Evolutionary conservation across 2,113 vertebrate species (phyloP), one percentile per base, ranked within the genome.

Genomic region (Bos javanicus): DNA sequence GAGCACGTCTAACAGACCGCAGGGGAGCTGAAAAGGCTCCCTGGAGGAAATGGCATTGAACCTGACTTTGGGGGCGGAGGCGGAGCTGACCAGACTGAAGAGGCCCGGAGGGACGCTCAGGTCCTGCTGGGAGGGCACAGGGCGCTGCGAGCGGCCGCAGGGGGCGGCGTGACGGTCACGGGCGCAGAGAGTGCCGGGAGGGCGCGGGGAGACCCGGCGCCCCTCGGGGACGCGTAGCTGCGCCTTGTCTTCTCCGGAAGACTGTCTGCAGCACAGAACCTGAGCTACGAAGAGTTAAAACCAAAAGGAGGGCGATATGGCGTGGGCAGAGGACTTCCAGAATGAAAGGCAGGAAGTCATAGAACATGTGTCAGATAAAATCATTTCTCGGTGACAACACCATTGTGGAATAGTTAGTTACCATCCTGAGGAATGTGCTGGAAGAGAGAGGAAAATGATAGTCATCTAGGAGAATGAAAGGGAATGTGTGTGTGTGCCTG

Each of bases 121-220:
- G 62, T 16, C 60, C 80, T 85, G 94, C 46, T 15, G 1, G 17
- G 46, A 12, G 33, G 67, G 17, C 54, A 3, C 74, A 46, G 33
- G 10, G 46, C 36, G 2, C 26, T 6, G 2, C 5, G 2, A 3
- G 21, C 21, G 76, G 10, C 26, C 10, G 39, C 33, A 83, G 71
- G 28, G 86, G n/a, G 3, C 8, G 25, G 17, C 21, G 1, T 1
- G 28, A 23, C 1, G 62, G 9, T 64, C 8, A 1, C 16, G 4
- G 7, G 28, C 83, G 52, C 33, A 36, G 12, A 39, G 17, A 36
- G 54, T n/a, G 46, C n/a, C 7, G 0, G 19, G 9, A 36, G 64
- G 19, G n/a, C 19, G 1, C 16, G 0, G 5, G 33, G n/a, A 17
- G 13, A 16, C 30, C 56, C 84, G 1, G 0, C n/a, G 57, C 57